Conservation (phyloP, 1,140 invertebrate genomes). For the Apis florea region DNA sequence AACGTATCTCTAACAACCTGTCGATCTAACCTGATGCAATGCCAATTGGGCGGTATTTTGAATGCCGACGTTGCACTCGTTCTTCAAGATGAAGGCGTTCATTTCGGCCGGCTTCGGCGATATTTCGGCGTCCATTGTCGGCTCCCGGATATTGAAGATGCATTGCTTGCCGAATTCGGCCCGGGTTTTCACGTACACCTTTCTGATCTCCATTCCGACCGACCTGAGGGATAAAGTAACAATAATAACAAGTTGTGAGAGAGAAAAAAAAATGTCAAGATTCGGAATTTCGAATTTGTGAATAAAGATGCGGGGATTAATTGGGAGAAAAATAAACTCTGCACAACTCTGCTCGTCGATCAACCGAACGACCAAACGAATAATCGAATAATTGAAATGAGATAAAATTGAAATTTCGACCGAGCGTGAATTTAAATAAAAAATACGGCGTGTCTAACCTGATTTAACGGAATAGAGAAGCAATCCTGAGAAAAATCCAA, state of each 20-base stretch:
- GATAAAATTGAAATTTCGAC: too few species aligned
- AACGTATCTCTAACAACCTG: slow-evolving; percentile 10
- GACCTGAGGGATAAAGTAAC: too few species aligned
- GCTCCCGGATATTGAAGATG: slow-evolving; percentile 86
- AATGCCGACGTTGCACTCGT: slow-evolving; percentile 82
- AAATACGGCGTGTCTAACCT: neutral
- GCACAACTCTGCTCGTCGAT: too few species aligned
- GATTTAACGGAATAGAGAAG: neutral
- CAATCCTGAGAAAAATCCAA: neutral
- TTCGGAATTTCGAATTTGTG: too few species aligned
- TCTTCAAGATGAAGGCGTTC: slow-evolving; percentile 86
- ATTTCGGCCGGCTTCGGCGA: slow-evolving; percentile 84
- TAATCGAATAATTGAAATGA: too few species aligned
- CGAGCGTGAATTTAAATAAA: too few species aligned
- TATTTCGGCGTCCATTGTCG: slow-evolving; percentile 87
- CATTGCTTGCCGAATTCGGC: slow-evolving; percentile 87
- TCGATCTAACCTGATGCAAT: slow-evolving; percentile 82
- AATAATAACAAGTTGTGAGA: too few species aligned
- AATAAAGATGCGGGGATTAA: too few species aligned
- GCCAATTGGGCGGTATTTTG: slow-evolving; percentile 84
- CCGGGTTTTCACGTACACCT: slow-evolving; percentile 85
- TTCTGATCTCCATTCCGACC: slow-evolving; percentile 81
- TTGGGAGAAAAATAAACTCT: too few species aligned
- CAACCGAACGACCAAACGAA: too few species aligned
- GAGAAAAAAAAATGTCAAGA: too few species aligned